Evolutionary conservation across 2,888 invertebrate species (phyloP), one percentile per base, ranked within the genome.

Genomic region (Agrotis segetum): DNA sequence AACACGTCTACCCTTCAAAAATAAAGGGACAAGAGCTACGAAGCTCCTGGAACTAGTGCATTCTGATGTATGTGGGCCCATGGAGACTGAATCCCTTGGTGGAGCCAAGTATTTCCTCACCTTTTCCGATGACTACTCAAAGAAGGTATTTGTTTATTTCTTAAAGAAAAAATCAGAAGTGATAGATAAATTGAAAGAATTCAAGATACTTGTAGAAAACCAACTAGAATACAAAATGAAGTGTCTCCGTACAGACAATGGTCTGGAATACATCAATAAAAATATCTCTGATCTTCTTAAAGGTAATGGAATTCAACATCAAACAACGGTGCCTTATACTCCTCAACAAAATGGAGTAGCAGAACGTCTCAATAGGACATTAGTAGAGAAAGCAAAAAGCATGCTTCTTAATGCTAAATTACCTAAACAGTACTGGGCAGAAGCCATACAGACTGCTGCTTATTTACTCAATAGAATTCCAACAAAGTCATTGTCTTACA

Each of bases 161-260:
- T 14, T 77, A 2, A 17, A 9, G 2, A 59, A 59, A 0, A 65
- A 81, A 24, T 44, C 59, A 21, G 68, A 67, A 9, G 55, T 71
- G 0, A 16, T 71, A 24, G 62, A 71, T 19, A 60, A 46, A n/a
- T 79, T 83, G 50, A 55, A 65, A 49, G 59, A 72, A 21, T 79
- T 65, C 52, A 79, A 74, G 53, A 14, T 17, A 16, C 16, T 24
- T 67, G 79, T 81, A 2, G 76, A 81, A 52, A 81, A 83, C 63
- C 49, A 79, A 44, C 21, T 68, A 13, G 29, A 62, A 52, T 16
- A 6, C 3, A 72, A 59, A 62, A 81, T 81, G 14, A 81, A 79
- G 53, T 55, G 34, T 1, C 9, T 80, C 0, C 21, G 80, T n/a
- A 68, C 62, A 3, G 77, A 82, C 29, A 79, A 79, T 70, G 81